These are phyloP conservation scores for Schizaphis graminum DNA, from an alignment of 2,888 invertebrate species.

Conservation along the genomic window DNA sequence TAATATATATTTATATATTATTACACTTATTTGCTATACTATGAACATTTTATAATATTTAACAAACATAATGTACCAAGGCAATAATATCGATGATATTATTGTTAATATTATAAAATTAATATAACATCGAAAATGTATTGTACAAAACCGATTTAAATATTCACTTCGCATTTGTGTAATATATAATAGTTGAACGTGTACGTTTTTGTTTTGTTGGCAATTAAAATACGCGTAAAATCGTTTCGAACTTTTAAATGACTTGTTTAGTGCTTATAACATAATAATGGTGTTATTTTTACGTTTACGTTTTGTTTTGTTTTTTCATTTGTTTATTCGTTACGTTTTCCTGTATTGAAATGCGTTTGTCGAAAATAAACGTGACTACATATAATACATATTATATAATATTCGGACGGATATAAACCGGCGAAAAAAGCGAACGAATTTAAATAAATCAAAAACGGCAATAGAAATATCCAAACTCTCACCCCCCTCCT, in stretches of 20 bases:
- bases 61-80: neutral
- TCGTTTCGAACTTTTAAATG: neutral
- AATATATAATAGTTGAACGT: neutral
- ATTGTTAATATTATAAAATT: neutral
- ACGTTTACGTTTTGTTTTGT: neutral
- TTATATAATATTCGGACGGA: neutral
- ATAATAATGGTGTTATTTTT: neutral
- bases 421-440: neutral
- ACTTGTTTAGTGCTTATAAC: neutral
- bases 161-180: neutral
- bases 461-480: neutral
- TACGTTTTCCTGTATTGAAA: constrained; percentile 1
- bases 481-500: neutral
- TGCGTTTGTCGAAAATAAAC: neutral
- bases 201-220: neutral
- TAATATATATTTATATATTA: neutral
- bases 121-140: neutral
- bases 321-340: neutral
- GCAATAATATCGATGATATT: neutral
- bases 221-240: neutral
- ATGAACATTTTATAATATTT: neutral
- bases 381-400: neutral
- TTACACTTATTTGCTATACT: neutral
- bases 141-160: neutral
- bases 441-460: constrained; percentile 15